These are phyloP conservation scores for Platygyra sinensis DNA, from an alignment of 64 coral and sea anemone genomes.

Conservation along the genomic window DNA sequence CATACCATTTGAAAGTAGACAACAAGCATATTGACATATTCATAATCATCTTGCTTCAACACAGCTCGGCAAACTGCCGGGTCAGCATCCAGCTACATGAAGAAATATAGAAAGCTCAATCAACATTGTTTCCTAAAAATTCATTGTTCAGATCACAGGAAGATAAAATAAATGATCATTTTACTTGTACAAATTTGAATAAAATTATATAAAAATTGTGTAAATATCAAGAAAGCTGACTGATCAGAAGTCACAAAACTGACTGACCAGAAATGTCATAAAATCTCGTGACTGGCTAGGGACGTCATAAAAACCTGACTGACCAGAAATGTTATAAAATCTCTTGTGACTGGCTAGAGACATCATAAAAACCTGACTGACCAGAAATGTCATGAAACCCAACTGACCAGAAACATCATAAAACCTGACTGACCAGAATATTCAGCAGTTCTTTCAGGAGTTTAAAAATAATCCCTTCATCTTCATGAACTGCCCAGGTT, in stretches of 20 bases:
- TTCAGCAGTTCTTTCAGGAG: conserved; percentile 68
- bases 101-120: neutral
- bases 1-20: conserved; percentile 96
- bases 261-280: too few species aligned
- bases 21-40: conserved; percentile 82
- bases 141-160: neutral
- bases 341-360: too few species aligned
- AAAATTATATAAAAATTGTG: too few species aligned
- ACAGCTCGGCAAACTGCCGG: conserved; percentile 81
- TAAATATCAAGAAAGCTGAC: neutral
- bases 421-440: conserved; percentile 63
- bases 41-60: conserved; percentile 76
- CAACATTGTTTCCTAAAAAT: neutral
- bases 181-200: too few species aligned
- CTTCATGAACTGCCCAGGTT: conserved; percentile 93
- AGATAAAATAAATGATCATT: neutral
- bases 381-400: too few species aligned
- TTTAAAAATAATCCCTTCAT: conserved; percentile 71
- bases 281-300: too few species aligned
- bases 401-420: neutral
- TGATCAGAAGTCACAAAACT: neutral
- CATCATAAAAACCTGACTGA: too few species aligned
- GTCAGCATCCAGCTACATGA: conserved; percentile 70
- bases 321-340: too few species aligned
- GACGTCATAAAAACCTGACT: too few species aligned